Conservation (phyloP, 2,113 vertebrate species). For the Proterorhinus semilunaris region DNA sequence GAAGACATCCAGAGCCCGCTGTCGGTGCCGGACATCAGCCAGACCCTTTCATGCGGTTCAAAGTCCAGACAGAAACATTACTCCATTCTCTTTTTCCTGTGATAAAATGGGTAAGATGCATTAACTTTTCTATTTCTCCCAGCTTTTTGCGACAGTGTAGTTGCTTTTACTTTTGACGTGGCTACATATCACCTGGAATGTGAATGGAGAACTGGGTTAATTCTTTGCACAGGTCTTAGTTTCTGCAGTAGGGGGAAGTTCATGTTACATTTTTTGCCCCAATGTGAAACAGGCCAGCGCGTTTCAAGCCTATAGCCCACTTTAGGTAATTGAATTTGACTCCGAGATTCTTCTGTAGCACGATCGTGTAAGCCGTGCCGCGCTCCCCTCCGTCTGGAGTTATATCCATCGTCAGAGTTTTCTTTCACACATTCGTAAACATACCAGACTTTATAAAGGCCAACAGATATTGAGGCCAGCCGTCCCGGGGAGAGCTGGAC, state of each 20-base stretch:
- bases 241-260: slow-evolving; percentile 34
- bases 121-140: too few species aligned
- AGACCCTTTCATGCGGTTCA: slow-evolving; percentile 27
- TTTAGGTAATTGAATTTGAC: slow-evolving; percentile 73
- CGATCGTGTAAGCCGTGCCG: slow-evolving; percentile 23
- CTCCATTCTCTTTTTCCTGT: slow-evolving; percentile 6
- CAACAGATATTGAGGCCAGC: slow-evolving; percentile 48
- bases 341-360: slow-evolving; percentile 44
- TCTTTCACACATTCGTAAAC: slow-evolving; percentile 23
- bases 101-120: not conserved
- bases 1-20: slow-evolving; percentile 24
- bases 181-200: not conserved
- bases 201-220: slow-evolving; percentile 39
- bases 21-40: slow-evolving; percentile 20
- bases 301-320: slow-evolving; percentile 56
- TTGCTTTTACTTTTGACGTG: not conserved
- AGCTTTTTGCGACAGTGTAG: too few species aligned
- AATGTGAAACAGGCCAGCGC: slow-evolving; percentile 62
- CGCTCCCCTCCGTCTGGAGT: slow-evolving; percentile 11
- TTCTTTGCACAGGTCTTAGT: slow-evolving; percentile 46
- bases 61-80: slow-evolving; percentile 33
- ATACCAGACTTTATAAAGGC: slow-evolving; percentile 37
- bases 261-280: slow-evolving; percentile 58
- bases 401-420: slow-evolving; percentile 44
- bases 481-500: slow-evolving; percentile 44